Evolutionary conservation across 2,888 invertebrate genomes (phyloP).

Genomic region (Yponomeuta cagnagella): DNA sequence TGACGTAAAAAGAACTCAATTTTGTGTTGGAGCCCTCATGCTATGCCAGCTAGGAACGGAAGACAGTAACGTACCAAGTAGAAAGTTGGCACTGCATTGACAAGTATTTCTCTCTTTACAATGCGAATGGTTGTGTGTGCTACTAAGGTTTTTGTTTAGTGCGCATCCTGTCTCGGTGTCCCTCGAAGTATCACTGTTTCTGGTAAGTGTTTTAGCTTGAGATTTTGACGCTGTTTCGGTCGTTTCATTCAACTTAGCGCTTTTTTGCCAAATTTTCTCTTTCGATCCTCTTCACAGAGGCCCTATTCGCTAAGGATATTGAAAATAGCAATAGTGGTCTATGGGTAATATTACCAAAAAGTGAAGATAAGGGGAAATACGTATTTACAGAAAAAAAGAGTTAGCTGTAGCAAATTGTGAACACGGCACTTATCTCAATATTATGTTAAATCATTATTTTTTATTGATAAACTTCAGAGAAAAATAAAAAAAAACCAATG

Average conservation of each 20-base stretch:
- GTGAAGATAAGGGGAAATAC: too few species aligned
- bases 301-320: too few species aligned
- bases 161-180: slow-evolving; percentile 19
- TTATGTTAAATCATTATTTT: too few species aligned
- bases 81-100: slow-evolving; percentile 50
- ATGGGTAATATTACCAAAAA: too few species aligned
- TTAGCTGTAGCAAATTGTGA: too few species aligned
- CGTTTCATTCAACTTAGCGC: not conserved
- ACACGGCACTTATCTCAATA: too few species aligned
- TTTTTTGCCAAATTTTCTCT: too few species aligned
- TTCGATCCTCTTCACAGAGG: too few species aligned
- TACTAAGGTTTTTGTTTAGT: slow-evolving; percentile 37
- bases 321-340: too few species aligned
- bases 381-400: too few species aligned
- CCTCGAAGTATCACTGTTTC: slow-evolving; percentile 26
- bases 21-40: slow-evolving; percentile 22
- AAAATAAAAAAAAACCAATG: too few species aligned
- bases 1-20: slow-evolving; percentile 30
- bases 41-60: slow-evolving; percentile 11
- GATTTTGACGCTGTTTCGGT: slow-evolving; percentile 7
- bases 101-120: slow-evolving; percentile 35
- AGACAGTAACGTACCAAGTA: slow-evolving; percentile 32
- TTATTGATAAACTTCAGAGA: too few species aligned
- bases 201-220: slow-evolving; percentile 8
- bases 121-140: slow-evolving; percentile 38